Evolutionary conservation across 1,140 invertebrate species (phyloP), one percentile per base, ranked within the genome.

Genomic region (Lepidurus packardi): DNA sequence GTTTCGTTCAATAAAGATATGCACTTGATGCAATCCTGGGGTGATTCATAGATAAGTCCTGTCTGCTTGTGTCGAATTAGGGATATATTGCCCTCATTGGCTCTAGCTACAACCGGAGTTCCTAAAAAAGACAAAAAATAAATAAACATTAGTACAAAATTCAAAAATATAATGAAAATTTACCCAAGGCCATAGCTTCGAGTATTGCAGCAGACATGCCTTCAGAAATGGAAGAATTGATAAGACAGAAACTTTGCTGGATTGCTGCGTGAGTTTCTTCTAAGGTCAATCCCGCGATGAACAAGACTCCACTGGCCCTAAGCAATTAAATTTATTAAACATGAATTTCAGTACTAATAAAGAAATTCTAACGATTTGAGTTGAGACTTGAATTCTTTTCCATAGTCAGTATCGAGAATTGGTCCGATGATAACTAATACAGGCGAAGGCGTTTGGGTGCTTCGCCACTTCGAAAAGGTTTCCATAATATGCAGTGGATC

Each of bases 151-250:
- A n/a, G 1, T n/a, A 7, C 16, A 65, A 65, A 65, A 4, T n/a
- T 13, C 53, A 5, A 16, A 13, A 21, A 2, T 4, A 13, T 65
- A 16, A 4, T 1, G 0, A 65, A 0, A n/a, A 21, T 13, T 65
- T 65, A 65, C 53, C 53, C 21, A 65, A 65, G 16, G 53, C 53
- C 53, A 65, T 65, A 13, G 53, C 53, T 65, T 65, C 53, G 13
- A 65, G 53, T 13, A 65, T 65, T n/a, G 53, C 53, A 65, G 53
- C 53, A 21, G 53, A 65, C 53, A 65, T 65, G 53, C 53, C 53
- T 65, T 65, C 53, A 13, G 53, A 65, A 13, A 65, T 7, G 16
- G 53, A 65, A 7, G 53, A 65, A 65, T 65, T 65, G 13, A 65
- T 65, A 16, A 65, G 13, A 16, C 53, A 65, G 13, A 65, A 65